Base-by-base conservation (phyloP, 1,140 invertebrate genomes). In the Lethocerus indicus region DNA sequence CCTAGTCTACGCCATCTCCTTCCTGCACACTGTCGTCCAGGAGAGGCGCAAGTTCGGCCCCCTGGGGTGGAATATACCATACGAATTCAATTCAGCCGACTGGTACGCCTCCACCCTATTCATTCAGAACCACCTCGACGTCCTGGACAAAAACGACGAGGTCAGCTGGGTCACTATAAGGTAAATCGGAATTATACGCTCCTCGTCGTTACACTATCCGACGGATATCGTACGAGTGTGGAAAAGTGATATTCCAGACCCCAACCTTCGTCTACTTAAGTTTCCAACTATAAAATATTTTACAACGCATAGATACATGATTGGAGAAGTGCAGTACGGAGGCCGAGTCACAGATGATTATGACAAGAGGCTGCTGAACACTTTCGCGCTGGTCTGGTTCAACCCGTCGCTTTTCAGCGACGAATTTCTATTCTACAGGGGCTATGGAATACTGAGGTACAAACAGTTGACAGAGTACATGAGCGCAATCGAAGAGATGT, bases 31-130 rank as follows among this genome's bases (percentile, higher is more conserved):
- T 1, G 74, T 88, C 3, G 79, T 89, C 1, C 84, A 92, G 63
- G 90, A 94, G 64, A 67, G 91, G 41, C 67, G 82, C 28, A 85
- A 83, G 56, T 95, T 90, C 63, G 90, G 89, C 1, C 82, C 88
- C 0, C 65, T 93, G 1, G 90, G 90, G 1, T 89, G 89, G 90
- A 94, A 93, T 61, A 91, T 91, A 47, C 83, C 86, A 6, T 94
- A 94, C 59, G 88, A 91, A 64, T 95, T 94, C 61, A 92, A 92
- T 58, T 87, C 65, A 88, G 93, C 62, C 70, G 91, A 44, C 58
- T 92, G 87, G 78, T 72, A 87, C 39, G 84, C 88, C 1, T 90
- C 84, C 51, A 82, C 86, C 35, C 78, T 90, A 66, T 94, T 91
- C 64, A 76, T 92, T 20, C 89, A 93, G 61, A 93, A 93, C 64